These are phyloP conservation scores for Epirrhoe alternata DNA, from an alignment of 2,888 invertebrate species.

Conservation along the genomic window DNA sequence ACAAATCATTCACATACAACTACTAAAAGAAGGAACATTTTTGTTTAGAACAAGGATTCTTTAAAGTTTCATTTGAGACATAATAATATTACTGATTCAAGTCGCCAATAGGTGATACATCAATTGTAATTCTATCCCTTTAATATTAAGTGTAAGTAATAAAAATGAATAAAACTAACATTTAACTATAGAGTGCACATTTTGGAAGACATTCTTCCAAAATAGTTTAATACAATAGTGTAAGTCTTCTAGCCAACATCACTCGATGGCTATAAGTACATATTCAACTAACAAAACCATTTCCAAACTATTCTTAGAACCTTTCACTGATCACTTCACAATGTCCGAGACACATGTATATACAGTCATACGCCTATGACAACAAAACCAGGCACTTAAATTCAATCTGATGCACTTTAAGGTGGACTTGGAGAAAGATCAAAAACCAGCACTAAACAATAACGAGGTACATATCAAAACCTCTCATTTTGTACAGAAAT, in stretches of 20 bases:
- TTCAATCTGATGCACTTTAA: background rate
- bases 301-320: background rate
- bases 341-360: background rate
- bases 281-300: background rate
- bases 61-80: background rate
- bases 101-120: constrained; percentile 12
- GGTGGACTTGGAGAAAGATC: background rate
- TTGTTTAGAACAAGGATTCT: constrained; percentile 1
- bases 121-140: constrained; percentile 2
- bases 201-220: constrained; percentile 15
- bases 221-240: constrained; percentile 7
- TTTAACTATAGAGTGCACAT: constrained; percentile 3
- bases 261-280: background rate
- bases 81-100: background rate
- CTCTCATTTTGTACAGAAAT: too few relatives aligned
- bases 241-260: background rate
- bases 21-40: constrained; percentile 32
- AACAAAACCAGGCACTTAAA: background rate
- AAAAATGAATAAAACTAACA: constrained; percentile 3
- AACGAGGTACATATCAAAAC: background rate
- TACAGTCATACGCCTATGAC: background rate
- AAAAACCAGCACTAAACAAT: background rate
- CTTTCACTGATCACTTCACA: background rate
- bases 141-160: constrained; percentile 5
- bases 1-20: constrained; percentile 1